phyloP scores from a whole-genome alignment of 2,888 invertebrate genomes.

The Leucozona laternaria region DNA sequence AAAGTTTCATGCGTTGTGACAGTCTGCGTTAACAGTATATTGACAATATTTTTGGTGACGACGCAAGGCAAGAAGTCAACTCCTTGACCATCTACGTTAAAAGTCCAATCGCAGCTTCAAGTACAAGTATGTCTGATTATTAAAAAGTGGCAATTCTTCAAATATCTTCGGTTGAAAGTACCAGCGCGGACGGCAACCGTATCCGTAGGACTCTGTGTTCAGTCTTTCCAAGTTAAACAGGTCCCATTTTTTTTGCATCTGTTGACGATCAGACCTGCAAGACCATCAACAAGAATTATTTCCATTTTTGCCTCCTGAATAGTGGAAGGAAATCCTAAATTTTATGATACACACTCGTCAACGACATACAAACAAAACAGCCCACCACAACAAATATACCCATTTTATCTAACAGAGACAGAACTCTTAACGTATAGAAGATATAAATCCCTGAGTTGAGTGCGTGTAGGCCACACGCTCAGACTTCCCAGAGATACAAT shows the following conservation, averaged over 20 bases:
- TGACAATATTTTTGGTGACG: no score
- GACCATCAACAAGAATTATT: slow-evolving; percentile 38
- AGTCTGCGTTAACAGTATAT: no score
- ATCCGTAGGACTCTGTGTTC: neutral
- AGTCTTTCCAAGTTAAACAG: neutral
- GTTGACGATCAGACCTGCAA: slow-evolving; percentile 11
- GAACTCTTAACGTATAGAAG: neutral
- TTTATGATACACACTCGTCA: slow-evolving; percentile 49
- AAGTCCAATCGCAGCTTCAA: no score
- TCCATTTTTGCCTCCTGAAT: slow-evolving; percentile 6
- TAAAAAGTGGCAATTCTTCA: no score
- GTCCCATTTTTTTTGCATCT: slow-evolving; percentile 11
- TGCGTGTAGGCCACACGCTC: slow-evolving; percentile 25
- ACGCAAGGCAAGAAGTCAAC: no score
- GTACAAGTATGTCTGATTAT: no score
- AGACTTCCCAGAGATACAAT: neutral
- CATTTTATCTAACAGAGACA: neutral
- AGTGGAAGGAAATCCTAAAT: slow-evolving; percentile 61
- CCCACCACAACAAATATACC: slow-evolving; percentile 1
- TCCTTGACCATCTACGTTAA: no score
- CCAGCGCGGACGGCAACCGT: neutral
- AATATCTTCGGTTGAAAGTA: no score
- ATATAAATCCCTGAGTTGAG: neutral
- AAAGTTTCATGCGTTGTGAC: no score
- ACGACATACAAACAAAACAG: neutral